Conservation (phyloP, 1,140 invertebrate species). For the Habropoda laboriosa region DNA sequence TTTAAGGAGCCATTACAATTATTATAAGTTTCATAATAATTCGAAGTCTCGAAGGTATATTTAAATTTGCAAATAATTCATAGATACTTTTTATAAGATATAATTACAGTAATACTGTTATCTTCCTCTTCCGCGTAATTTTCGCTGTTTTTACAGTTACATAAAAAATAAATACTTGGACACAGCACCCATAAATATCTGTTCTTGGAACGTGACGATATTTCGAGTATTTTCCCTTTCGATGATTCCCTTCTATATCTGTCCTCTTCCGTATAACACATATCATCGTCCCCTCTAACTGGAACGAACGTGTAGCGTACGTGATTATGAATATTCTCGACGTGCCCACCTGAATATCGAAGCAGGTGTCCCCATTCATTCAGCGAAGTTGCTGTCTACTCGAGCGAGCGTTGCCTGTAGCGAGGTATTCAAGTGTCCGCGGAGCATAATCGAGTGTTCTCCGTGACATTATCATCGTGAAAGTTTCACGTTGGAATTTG, state of each 20-base stretch:
- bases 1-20: too few relatives aligned
- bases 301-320: slow-evolving; percentile 19
- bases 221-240: slow-evolving; percentile 23
- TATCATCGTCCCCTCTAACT: neutral
- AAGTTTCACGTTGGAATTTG: slow-evolving; percentile 11
- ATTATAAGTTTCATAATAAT: too few relatives aligned
- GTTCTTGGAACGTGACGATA: neutral
- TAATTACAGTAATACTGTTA: too few relatives aligned
- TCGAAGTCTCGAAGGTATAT: too few relatives aligned
- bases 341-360: slow-evolving; percentile 37
- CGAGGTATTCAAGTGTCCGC: slow-evolving; percentile 18
- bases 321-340: slow-evolving; percentile 42
- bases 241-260: neutral
- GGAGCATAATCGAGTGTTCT: neutral
- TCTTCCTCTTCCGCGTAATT: too few relatives aligned
- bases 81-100: too few relatives aligned
- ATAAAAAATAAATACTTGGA: too few relatives aligned
- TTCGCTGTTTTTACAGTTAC: too few relatives aligned
- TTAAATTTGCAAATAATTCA: too few relatives aligned
- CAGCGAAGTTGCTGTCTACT: slow-evolving; percentile 35
- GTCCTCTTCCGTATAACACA: neutral
- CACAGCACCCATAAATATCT: neutral
- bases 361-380: slow-evolving; percentile 62
- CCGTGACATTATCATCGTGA: slow-evolving; percentile 6
- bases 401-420: slow-evolving; percentile 19